Conservation (phyloP, 2,113 vertebrate genomes). For the Equus quagga region DNA sequence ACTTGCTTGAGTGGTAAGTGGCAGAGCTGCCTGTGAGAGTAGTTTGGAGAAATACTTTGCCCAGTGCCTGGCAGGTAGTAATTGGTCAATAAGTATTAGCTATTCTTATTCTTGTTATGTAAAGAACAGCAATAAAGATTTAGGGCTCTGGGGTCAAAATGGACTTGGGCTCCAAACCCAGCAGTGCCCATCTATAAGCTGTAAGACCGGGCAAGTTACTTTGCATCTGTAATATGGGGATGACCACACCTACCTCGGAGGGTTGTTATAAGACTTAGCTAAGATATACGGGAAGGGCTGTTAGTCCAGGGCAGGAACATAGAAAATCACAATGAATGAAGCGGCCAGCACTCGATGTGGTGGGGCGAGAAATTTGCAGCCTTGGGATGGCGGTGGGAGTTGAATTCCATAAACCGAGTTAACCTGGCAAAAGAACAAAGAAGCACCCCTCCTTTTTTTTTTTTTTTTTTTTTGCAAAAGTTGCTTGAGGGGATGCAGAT, state of each 20-base stretch:
- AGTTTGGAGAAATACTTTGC: constrained; percentile 1
- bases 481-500: background rate
- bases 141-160: background rate
- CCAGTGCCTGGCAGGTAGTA: background rate
- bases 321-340: background rate
- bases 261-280: background rate
- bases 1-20: background rate
- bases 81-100: background rate
- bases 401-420: background rate
- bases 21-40: background rate
- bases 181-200: background rate
- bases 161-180: background rate
- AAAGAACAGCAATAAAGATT: background rate
- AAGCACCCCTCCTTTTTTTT: background rate
- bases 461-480: background rate
- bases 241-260: background rate
- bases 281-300: background rate
- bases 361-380: background rate
- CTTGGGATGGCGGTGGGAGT: background rate
- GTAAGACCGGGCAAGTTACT: background rate
- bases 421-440: constrained; percentile 37
- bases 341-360: fast-evolving
- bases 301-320: background rate
- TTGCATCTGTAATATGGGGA: background rate
- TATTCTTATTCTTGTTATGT: background rate